Evolutionary conservation across 2,113 vertebrate species (phyloP).

Genomic region (Sminthopsis crassicaudata): DNA sequence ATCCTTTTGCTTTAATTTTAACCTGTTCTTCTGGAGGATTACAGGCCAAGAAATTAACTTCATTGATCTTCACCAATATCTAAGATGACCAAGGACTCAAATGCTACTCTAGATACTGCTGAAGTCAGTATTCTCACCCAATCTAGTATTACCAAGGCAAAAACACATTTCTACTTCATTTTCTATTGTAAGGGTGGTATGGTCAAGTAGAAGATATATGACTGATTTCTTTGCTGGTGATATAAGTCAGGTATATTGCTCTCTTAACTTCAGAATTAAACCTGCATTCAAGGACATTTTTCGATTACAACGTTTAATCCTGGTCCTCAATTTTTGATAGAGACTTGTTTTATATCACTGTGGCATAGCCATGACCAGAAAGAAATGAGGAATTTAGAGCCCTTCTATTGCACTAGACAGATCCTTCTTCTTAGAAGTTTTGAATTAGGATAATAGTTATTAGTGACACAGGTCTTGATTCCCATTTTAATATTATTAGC

Average conservation of each 20-base stretch:
- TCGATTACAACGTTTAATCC: neutral
- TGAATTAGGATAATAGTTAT: neutral
- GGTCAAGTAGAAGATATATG: constrained; percentile 8
- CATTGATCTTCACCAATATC: neutral
- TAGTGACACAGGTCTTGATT: neutral
- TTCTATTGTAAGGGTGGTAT: neutral
- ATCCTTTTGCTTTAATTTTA: neutral
- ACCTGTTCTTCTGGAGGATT: neutral
- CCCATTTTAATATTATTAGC: neutral
- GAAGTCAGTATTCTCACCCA: neutral
- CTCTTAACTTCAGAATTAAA: neutral
- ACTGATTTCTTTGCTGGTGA: neutral
- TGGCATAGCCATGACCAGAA: neutral
- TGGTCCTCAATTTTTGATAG: neutral
- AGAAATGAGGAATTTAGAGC: neutral
- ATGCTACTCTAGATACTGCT: neutral
- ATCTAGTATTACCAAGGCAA: neutral
- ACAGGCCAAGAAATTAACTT: neutral
- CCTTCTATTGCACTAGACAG: neutral
- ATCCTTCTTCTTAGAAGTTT: neutral
- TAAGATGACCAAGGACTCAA: neutral
- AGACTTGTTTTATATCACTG: neutral
- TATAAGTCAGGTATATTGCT: neutral
- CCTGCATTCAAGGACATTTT: neutral
- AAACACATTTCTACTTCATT: neutral